phyloP scores from a whole-genome alignment of 1,140 invertebrate species.

The Drosophila mojavensis region DNA sequence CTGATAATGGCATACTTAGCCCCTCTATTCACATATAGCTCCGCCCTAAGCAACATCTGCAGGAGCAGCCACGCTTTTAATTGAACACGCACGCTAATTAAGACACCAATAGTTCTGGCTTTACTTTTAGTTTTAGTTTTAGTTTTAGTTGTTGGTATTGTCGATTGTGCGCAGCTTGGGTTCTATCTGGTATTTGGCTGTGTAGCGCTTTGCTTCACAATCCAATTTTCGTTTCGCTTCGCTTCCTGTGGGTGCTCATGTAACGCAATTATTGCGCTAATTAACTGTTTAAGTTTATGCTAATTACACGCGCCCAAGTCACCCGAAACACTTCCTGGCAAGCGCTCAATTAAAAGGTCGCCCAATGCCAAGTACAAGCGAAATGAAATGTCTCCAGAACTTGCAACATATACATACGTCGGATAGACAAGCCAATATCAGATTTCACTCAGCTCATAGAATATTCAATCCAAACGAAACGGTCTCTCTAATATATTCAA shows the following conservation, averaged over 20 bases:
- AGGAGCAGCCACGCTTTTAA: slow-evolving; percentile 45
- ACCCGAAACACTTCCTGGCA: slow-evolving; percentile 51
- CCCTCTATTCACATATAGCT: slow-evolving; percentile 1
- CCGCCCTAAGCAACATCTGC: slow-evolving; percentile 1
- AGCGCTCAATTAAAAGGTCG: slow-evolving; percentile 51
- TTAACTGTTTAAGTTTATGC: slow-evolving; percentile 78
- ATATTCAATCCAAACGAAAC: no score
- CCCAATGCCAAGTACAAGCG: neutral
- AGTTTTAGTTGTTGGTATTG: slow-evolving; percentile 5
- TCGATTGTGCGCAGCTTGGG: slow-evolving; percentile 23
- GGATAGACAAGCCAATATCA: neutral
- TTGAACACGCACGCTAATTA: slow-evolving; percentile 82
- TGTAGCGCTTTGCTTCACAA: slow-evolving; percentile 20
- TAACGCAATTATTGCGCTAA: slow-evolving; percentile 77
- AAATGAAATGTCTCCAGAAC: slow-evolving; percentile 9
- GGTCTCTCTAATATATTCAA: no score
- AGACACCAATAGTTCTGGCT: slow-evolving; percentile 74
- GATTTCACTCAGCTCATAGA: neutral
- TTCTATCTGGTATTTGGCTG: slow-evolving; percentile 1
- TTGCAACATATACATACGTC: slow-evolving; percentile 43
- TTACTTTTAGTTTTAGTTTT: slow-evolving; percentile 55
- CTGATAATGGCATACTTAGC: slow-evolving; percentile 71
- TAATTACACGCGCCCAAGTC: slow-evolving; percentile 58
- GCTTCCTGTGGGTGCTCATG: slow-evolving; percentile 40
- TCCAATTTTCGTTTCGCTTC: slow-evolving; percentile 48